These are phyloP conservation scores for Eupithecia exiguata DNA, from an alignment of 2,888 invertebrate genomes.

Conservation along the genomic window DNA sequence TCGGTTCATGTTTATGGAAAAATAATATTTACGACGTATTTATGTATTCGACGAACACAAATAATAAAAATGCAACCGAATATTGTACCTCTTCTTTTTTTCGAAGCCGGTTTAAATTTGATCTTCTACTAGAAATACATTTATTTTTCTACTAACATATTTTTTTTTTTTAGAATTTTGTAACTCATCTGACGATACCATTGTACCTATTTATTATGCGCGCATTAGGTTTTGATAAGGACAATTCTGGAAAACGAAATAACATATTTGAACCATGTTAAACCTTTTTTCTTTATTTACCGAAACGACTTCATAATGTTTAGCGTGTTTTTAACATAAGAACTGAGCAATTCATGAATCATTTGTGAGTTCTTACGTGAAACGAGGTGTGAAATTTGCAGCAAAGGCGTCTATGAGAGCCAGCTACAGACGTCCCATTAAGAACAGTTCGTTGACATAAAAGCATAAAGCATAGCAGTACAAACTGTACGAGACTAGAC, in stretches of 20 bases:
- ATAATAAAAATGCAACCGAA: too few species aligned
- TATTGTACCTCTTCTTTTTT: too few species aligned
- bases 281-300: neutral
- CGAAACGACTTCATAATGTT: neutral
- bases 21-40: too few species aligned
- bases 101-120: too few species aligned
- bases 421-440: constrained; percentile 22
- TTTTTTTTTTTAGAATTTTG: neutral
- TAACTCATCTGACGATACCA: neutral
- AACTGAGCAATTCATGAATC: constrained; percentile 3
- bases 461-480: constrained; percentile 42
- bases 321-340: neutral
- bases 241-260: too few species aligned
- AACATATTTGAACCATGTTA: neutral
- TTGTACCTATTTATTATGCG: neutral
- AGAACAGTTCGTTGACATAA: constrained; percentile 49
- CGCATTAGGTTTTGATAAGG: neutral
- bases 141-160: too few species aligned
- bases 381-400: constrained; percentile 9
- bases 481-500: constrained; percentile 31
- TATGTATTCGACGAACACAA: too few species aligned
- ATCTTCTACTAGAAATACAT: too few species aligned
- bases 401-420: constrained; percentile 13
- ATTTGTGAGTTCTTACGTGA: constrained; percentile 7
- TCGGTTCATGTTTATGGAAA: too few species aligned